Evolutionary conservation across 2,797 vertebrate species (phyloP).

Genomic region (Intellagama lesueurii): DNA sequence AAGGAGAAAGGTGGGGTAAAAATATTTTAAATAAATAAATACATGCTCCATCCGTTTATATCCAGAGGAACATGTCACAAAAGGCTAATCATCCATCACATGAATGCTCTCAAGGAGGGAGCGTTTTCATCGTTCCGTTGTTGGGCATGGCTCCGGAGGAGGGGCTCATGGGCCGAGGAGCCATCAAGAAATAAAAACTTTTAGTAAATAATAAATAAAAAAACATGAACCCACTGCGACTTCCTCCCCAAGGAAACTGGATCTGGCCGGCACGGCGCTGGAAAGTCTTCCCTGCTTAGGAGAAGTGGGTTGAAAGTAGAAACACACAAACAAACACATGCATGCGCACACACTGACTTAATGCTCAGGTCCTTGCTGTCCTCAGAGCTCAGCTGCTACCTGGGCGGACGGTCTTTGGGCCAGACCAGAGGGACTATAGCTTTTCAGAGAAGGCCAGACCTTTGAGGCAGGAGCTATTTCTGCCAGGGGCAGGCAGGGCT

Average conservation of each 20-base stretch:
- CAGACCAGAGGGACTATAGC: slow-evolving; percentile 7
- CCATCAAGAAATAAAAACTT: too few relatives aligned
- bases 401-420: neutral
- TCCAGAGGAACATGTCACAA: too few relatives aligned
- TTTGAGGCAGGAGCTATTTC: slow-evolving; percentile 9
- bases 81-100: too few relatives aligned
- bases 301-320: neutral
- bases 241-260: neutral
- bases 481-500: neutral
- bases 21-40: too few relatives aligned
- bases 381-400: neutral
- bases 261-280: neutral
- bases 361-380: neutral
- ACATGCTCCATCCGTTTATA: too few relatives aligned
- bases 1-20: too few relatives aligned
- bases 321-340: too few relatives aligned
- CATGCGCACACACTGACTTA: neutral
- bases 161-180: too few relatives aligned
- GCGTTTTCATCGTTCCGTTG: too few relatives aligned
- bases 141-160: too few relatives aligned
- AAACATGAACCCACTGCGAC: too few relatives aligned
- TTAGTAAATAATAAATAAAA: neutral
- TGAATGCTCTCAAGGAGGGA: too few relatives aligned
- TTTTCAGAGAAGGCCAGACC: slow-evolving; percentile 15
- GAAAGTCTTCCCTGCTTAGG: neutral